phyloP scores from a whole-genome alignment of 2,113 vertebrate species.

The Spea bombifrons region DNA sequence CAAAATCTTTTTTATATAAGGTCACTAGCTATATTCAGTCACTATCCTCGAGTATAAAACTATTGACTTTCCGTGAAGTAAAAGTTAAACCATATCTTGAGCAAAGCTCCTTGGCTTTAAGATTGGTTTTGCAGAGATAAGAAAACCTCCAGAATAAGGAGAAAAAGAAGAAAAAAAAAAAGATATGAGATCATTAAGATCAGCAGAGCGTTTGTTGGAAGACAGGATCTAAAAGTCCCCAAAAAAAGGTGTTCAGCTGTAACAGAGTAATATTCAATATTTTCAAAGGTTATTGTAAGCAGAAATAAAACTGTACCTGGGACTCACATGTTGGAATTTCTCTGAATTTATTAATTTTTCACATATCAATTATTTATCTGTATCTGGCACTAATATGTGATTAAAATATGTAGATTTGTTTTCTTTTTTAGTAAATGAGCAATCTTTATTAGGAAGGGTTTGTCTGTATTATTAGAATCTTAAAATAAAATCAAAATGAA shows the following conservation, averaged over 20 bases:
- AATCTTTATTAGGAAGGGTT: too few relatives aligned
- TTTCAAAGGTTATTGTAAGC: neutral
- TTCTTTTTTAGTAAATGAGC: too few relatives aligned
- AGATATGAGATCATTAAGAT: conserved; percentile 32
- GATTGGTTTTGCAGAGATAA: conserved; percentile 33
- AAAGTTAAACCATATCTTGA: conserved; percentile 3
- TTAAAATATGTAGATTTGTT: too few relatives aligned
- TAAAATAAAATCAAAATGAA: too few relatives aligned
- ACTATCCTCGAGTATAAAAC: neutral
- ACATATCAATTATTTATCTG: too few relatives aligned
- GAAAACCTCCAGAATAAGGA: conserved; percentile 12
- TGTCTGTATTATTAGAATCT: too few relatives aligned
- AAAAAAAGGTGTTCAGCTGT: conserved; percentile 19
- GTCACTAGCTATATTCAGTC: neutral
- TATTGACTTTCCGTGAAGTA: neutral
- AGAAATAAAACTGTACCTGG: neutral
- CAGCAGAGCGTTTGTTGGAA: conserved; percentile 23
- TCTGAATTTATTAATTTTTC: too few relatives aligned
- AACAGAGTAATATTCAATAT: neutral
- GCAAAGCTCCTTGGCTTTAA: conserved; percentile 11
- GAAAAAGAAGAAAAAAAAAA: neutral
- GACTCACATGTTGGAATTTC: too few relatives aligned
- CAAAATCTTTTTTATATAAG: too few relatives aligned
- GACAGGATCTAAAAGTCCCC: conserved; percentile 13
- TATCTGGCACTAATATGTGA: too few relatives aligned